These are phyloP conservation scores for Ciconia boyciana DNA, from an alignment of 2,113 vertebrate genomes.

Conservation along the genomic window DNA sequence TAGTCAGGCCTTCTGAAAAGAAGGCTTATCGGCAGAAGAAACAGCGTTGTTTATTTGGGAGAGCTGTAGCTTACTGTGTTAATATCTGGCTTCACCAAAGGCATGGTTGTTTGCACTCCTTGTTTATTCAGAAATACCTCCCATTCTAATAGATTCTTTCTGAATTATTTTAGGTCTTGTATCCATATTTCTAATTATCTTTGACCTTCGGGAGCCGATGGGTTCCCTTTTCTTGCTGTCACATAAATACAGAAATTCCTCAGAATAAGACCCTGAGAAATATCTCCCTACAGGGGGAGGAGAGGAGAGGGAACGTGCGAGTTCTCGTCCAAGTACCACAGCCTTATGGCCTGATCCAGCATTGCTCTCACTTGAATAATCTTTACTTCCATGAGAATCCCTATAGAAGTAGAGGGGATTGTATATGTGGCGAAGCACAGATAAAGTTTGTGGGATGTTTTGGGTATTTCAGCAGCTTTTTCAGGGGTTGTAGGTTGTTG, in stretches of 20 bases:
- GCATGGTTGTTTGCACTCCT: not conserved
- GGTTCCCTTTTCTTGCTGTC: not conserved
- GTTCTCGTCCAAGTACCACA: not conserved
- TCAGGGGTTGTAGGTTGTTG: not conserved
- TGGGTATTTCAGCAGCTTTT: not conserved
- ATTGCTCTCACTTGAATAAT: not conserved
- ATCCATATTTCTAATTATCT: not conserved
- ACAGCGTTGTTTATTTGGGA: constrained; percentile 11
- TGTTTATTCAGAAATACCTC: not conserved
- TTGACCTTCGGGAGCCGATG: not conserved
- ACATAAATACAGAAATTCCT: not conserved
- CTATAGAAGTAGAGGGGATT: not conserved
- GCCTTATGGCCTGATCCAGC: not conserved
- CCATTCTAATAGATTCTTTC: not conserved
- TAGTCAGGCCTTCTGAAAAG: constrained; percentile 34
- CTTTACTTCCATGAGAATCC: not conserved
- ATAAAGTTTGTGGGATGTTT: not conserved
- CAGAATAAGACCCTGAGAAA: constrained; percentile 17
- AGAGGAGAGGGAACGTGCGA: not conserved
- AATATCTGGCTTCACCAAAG: not conserved
- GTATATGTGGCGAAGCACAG: not conserved
- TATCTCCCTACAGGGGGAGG: constrained; percentile 46
- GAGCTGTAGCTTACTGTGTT: not conserved
- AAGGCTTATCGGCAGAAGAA: constrained; percentile 17
- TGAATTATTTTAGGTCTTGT: not conserved